Evolutionary conservation across 2,888 invertebrate genomes (phyloP).

Genomic region (Chaitophorus viminalis): DNA sequence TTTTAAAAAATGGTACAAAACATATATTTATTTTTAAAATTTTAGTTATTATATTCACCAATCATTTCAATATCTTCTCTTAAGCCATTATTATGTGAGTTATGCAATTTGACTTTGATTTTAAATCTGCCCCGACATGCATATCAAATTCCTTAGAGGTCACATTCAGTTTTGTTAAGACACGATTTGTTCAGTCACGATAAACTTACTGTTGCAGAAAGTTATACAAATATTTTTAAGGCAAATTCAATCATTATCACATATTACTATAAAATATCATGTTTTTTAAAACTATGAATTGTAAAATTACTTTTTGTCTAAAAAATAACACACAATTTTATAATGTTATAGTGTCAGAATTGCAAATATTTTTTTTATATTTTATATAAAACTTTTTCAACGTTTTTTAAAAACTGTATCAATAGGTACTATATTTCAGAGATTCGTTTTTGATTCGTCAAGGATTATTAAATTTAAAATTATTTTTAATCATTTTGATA

Average conservation of each 20-base stretch:
- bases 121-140: background rate
- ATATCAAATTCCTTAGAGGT: background rate
- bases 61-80: too few relatives aligned
- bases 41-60: too few relatives aligned
- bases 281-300: background rate
- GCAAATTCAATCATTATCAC: background rate
- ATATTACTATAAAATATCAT: background rate
- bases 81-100: too few relatives aligned
- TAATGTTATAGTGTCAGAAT: too few relatives aligned
- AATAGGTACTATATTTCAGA: background rate
- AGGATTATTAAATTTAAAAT: background rate
- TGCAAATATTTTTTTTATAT: background rate
- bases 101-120: background rate
- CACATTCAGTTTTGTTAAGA: background rate
- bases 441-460: background rate
- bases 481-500: background rate
- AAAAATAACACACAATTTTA: too few relatives aligned
- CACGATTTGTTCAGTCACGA: conserved; percentile 17
- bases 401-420: background rate
- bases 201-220: background rate
- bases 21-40: too few relatives aligned
- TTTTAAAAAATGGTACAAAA: too few relatives aligned
- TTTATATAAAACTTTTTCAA: background rate
- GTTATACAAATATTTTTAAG: background rate
- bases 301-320: background rate